Evolutionary conservation across 2,888 invertebrate genomes (phyloP), one percentile per base, ranked within the genome.

Genomic region (Anoplius nigerrimus): DNA sequence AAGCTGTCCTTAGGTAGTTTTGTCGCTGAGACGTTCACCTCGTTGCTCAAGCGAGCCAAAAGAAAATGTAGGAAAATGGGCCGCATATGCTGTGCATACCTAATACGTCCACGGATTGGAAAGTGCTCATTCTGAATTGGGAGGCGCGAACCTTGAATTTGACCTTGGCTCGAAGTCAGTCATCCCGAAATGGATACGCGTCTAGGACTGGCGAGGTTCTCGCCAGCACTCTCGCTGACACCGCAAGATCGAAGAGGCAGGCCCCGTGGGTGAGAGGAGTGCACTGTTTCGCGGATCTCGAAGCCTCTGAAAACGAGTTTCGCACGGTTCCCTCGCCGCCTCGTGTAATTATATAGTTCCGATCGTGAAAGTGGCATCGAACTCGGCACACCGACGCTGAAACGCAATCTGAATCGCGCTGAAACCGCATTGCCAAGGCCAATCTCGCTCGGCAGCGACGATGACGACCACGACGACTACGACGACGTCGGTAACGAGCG

Each of bases 291-390:
- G 48, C 48, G 18, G 16, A 48, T 16, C 48, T 48, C 48, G 48
- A 42, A 43, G 56, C 21, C 43, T 42, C 52, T 60, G 57, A 67
- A 78, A 83, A 84, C 82, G 72, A 79, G 85, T 84, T 84, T 78
- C 55, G 58, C 34, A 45, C 62, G 63, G 66, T 61, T 21, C 60
- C 54, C 60, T 55, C 54, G 52, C 16, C 5, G 48, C 48, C 45
- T 53, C 18, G 71, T 77, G 76, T 81, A 81, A 82, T 84, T 82
- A 78, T 74, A 80, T 76, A 74, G 78, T 74, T 72, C 73, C 67
- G 78, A 76, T 80, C 77, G 85, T 81, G 84, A 86, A 86, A 87
- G 86, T 87, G 82, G 80, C 85, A 86, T 84, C 86, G 85, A 86
- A 84, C 84, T 72, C 81, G 70, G 62, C 69, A 72, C 69, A 54